These are phyloP conservation scores for Aleiodes alternator DNA, from an alignment of 2,888 invertebrate species.

Conservation along the genomic window DNA sequence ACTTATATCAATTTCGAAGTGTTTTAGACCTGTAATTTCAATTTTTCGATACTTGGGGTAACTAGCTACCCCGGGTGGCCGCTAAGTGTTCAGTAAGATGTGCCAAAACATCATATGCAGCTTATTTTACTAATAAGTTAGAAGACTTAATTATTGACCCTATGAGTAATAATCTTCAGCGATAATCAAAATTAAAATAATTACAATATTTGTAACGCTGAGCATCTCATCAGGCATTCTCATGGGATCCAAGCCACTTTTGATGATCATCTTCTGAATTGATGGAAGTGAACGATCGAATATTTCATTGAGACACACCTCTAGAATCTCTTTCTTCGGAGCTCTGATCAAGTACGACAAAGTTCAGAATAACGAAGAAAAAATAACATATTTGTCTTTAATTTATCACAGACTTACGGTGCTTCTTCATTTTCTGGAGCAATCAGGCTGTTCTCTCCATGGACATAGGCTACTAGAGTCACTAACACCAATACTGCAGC, in stretches of 20 bases:
- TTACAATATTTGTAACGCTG: conserved; percentile 55
- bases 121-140: background rate
- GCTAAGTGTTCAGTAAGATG: no score
- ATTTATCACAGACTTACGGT: background rate
- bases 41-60: no score
- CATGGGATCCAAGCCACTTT: conserved; percentile 61
- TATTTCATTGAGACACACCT: conserved; percentile 51
- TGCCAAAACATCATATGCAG: background rate
- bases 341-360: conserved; percentile 28
- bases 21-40: no score
- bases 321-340: conserved; percentile 9
- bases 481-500: conserved; percentile 13
- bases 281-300: conserved; percentile 57
- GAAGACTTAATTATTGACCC: no score
- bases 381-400: background rate
- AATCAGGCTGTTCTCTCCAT: background rate
- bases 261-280: conserved; percentile 47
- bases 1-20: no score
- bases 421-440: background rate
- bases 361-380: background rate
- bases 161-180: no score
- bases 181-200: conserved; percentile 31
- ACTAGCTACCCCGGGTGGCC: no score
- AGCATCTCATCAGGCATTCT: conserved; percentile 52
- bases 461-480: background rate